Evolutionary conservation across 2,888 invertebrate genomes (phyloP).

Genomic region (Conistra vaccinii): DNA sequence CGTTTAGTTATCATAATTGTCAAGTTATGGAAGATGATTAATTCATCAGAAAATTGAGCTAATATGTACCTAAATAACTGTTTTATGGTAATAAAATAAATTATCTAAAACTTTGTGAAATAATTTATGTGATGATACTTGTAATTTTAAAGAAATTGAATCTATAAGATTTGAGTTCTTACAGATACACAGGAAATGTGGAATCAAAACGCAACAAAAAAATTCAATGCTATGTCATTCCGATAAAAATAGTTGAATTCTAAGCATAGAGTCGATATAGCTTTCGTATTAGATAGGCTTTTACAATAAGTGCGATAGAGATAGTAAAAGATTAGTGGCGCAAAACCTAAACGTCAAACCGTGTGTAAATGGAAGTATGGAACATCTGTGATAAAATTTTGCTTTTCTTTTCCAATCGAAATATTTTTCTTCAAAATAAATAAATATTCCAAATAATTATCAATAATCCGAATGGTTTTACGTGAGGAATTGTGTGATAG

Average conservation of each 20-base stretch:
- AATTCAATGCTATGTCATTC: background rate
- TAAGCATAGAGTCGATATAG: background rate
- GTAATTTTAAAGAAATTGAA: background rate
- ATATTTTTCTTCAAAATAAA: conserved; percentile 3
- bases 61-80: accelerated
- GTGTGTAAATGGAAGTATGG: background rate
- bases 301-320: background rate
- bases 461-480: conserved; percentile 1
- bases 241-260: background rate
- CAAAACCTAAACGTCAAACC: background rate
- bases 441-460: background rate
- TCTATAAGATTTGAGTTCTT: background rate
- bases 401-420: conserved; percentile 13
- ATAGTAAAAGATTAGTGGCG: background rate
- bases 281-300: accelerated
- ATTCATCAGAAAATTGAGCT: background rate
- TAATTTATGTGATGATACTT: no score
- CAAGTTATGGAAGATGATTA: background rate
- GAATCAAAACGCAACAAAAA: conserved; percentile 24
- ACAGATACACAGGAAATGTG: background rate
- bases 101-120: accelerated
- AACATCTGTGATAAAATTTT: conserved; percentile 9
- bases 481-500: background rate
- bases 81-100: background rate
- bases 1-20: conserved; percentile 22